phyloP scores from a whole-genome alignment of 2,113 vertebrate species.

The Petaurus breviceps region DNA sequence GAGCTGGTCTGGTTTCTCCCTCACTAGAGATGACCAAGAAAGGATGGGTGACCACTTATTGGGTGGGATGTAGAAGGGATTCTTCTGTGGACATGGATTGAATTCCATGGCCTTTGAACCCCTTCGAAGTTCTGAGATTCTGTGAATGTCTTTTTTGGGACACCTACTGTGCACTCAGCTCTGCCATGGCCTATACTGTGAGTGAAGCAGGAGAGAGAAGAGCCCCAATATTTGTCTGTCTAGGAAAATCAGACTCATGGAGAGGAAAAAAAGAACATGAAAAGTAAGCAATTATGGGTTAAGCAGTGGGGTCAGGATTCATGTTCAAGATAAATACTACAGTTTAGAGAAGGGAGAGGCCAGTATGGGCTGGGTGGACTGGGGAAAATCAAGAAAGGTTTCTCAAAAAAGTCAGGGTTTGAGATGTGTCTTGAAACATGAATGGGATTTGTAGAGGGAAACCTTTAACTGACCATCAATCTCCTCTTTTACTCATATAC shows the following conservation, averaged over 20 bases:
- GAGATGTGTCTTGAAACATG: background rate
- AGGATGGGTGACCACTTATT: too few relatives aligned
- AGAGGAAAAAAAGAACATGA: background rate
- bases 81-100: too few relatives aligned
- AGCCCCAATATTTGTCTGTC: background rate
- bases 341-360: background rate
- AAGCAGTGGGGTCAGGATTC: background rate
- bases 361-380: background rate
- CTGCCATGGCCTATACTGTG: too few relatives aligned
- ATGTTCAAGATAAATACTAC: background rate
- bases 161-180: too few relatives aligned
- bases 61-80: too few relatives aligned
- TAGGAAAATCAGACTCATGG: background rate
- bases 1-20: too few relatives aligned
- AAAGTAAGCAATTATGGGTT: background rate
- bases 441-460: background rate
- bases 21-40: too few relatives aligned
- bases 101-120: too few relatives aligned
- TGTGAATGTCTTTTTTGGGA: too few relatives aligned
- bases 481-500: background rate
- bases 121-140: too few relatives aligned
- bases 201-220: too few relatives aligned
- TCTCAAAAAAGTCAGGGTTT: background rate
- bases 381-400: background rate
- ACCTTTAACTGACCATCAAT: background rate